These are phyloP conservation scores for Plebejus argus DNA, from an alignment of 2,888 invertebrate genomes.

Conservation along the genomic window DNA sequence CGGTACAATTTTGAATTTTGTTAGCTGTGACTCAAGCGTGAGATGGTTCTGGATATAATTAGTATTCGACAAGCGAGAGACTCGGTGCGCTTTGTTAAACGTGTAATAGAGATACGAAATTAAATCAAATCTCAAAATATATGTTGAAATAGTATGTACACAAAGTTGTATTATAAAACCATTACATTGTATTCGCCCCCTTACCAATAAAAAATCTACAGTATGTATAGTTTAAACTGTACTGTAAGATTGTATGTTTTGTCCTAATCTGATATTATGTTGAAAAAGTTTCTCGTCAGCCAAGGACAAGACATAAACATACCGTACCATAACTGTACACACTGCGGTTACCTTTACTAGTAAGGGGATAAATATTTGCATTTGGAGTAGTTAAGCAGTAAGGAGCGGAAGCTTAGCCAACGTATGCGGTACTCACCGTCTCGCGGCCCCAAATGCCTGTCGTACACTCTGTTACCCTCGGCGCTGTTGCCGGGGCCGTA, in stretches of 20 bases:
- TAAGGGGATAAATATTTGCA: not conserved
- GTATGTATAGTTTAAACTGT: not conserved
- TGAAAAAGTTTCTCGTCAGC: not conserved
- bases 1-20: conserved; percentile 76
- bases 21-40: conserved; percentile 78
- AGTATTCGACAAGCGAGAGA: conserved; percentile 48
- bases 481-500: conserved; percentile 59
- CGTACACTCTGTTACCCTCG: conserved; percentile 63
- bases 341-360: not conserved
- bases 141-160: not conserved
- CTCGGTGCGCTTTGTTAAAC: conserved; percentile 28
- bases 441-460: conserved; percentile 68
- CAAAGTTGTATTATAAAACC: not conserved
- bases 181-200: conserved; percentile 1
- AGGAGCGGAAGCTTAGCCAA: conserved; percentile 42
- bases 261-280: not conserved
- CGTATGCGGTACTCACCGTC: conserved; percentile 62
- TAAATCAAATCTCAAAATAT: conserved; percentile 28
- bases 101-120: conserved; percentile 30
- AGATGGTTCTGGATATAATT: conserved; percentile 69
- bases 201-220: not conserved
- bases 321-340: not conserved
- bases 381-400: conserved; percentile 39
- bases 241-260: not conserved
- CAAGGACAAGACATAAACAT: not conserved